Conservation (phyloP, 2,888 invertebrate genomes). For the Tipula vernalis region DNA sequence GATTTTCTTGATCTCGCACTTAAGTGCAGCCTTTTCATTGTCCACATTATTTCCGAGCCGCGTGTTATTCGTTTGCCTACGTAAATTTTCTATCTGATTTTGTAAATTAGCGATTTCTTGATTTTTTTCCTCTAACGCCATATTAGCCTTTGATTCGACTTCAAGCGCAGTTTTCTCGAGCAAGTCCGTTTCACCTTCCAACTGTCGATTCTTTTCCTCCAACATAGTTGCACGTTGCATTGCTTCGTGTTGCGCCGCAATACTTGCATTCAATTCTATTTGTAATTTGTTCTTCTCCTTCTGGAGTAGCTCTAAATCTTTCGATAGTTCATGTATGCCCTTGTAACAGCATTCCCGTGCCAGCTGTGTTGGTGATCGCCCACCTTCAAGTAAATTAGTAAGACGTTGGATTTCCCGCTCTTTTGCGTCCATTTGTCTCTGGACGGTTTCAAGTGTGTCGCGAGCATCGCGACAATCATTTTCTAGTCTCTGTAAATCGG, state of each 20-base stretch:
- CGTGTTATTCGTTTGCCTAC: conserved; percentile 23
- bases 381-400: conserved; percentile 55
- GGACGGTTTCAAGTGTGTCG: conserved; percentile 35
- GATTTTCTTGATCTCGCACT: conserved; percentile 41
- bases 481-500: conserved; percentile 29
- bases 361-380: conserved; percentile 49
- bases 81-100: background rate
- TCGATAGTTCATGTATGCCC: conserved; percentile 41
- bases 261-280: conserved; percentile 33
- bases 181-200: conserved; percentile 59
- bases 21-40: conserved; percentile 45
- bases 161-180: conserved; percentile 60
- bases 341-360: conserved; percentile 53
- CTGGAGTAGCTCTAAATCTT: conserved; percentile 45
- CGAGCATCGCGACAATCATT: conserved; percentile 34
- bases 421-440: conserved; percentile 34
- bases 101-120: conserved; percentile 29
- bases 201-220: conserved; percentile 56
- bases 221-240: conserved; percentile 61
- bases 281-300: conserved; percentile 41
- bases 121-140: conserved; percentile 47
- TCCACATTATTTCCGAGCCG: conserved; percentile 21
- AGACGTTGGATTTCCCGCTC: conserved; percentile 61
- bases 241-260: conserved; percentile 65
- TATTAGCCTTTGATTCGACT: conserved; percentile 66